A percentile compares a stretch with the other conserved stretches of the same genome.
Evolutionary conservation across 2,113 vertebrate genomes (phyloP).

Genomic region (Etheostoma spectabile): DNA sequence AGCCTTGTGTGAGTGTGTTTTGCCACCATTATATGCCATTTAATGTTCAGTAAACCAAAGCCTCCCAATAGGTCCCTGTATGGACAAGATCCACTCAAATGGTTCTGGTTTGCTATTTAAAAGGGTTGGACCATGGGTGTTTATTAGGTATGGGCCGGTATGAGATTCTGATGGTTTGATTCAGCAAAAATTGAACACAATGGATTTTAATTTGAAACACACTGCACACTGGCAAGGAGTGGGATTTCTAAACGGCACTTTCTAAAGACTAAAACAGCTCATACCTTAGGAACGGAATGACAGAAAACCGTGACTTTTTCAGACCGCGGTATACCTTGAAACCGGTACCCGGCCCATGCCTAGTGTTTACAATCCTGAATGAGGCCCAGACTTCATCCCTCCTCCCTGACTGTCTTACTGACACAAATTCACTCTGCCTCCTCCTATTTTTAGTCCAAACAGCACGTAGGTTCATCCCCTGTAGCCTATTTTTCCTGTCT

Average conservation of each 20-base stretch:
- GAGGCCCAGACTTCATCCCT: constrained; percentile 31
- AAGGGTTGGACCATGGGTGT: background rate
- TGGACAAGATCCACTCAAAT: background rate
- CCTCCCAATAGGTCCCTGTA: background rate
- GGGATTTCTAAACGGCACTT: too few relatives aligned
- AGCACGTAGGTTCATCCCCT: constrained; percentile 14
- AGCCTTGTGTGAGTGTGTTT: background rate
- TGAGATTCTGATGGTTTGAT: too few relatives aligned
- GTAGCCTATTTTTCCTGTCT: constrained; percentile 42
- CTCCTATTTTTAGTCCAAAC: constrained; percentile 63
- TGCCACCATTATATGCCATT: constrained; percentile 20
- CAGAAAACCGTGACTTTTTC: too few relatives aligned
- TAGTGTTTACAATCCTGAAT: constrained; percentile 24
- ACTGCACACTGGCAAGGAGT: too few relatives aligned
- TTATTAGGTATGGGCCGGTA: too few relatives aligned
- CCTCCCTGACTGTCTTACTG: constrained; percentile 56
- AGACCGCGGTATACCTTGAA: too few relatives aligned
- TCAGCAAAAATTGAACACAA: too few relatives aligned
- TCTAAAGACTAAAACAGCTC: too few relatives aligned
- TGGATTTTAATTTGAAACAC: too few relatives aligned
- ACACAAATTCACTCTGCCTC: constrained; percentile 58
- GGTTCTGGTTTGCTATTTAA: background rate
- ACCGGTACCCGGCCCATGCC: too few relatives aligned
- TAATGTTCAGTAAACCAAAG: background rate
- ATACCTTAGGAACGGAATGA: too few relatives aligned